Evolutionary conservation across 1,140 invertebrate genomes (phyloP), one percentile per base, ranked within the genome.

Genomic region (Listronotus oregonensis): DNA sequence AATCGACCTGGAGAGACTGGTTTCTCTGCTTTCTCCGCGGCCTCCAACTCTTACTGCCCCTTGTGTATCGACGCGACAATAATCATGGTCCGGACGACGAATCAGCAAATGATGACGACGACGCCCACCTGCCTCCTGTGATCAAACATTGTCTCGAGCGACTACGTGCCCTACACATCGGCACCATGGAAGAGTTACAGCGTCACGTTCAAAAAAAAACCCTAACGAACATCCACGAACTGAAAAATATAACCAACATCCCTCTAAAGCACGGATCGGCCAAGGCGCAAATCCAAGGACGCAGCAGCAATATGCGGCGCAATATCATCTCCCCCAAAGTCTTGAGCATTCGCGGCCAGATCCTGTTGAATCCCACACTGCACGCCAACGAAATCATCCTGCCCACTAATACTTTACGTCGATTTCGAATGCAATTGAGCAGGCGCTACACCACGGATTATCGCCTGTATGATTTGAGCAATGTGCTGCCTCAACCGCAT

Each of bases 211-310:
- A 39, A 39, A 39, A 39, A 39, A 39, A 39, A 39, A n/a, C 37
- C 37, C 37, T 39, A 39, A 39, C 37, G 37, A 39, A 39, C 37
- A 39, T 39, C 37, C 37, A 39, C 37, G 37, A 39, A 39, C 37
- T 39, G 37, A 39, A 39, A 39, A 39, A 39, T 39, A 39, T 39
- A 39, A 39, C 37, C 37, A 39, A 39, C 37, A 39, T 39, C 37
- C 37, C 37, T 39, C 37, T 39, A 39, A 39, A 39, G 37, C 37
- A 39, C 37, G 37, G 37, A 39, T 39, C 37, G 37, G 37, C 37
- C 37, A 39, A 39, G 37, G 37, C 37, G 37, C 37, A 39, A 39
- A 39, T 39, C 12, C 37, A 39, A 39, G 37, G 37, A 39, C 37
- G 37, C 37, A 39, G 37, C 37, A 39, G 37, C 37, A 39, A 39